Evolutionary conservation across 2,113 vertebrate genomes (phyloP), one percentile per base, ranked within the genome.

Genomic region (Chionomys nivalis): DNA sequence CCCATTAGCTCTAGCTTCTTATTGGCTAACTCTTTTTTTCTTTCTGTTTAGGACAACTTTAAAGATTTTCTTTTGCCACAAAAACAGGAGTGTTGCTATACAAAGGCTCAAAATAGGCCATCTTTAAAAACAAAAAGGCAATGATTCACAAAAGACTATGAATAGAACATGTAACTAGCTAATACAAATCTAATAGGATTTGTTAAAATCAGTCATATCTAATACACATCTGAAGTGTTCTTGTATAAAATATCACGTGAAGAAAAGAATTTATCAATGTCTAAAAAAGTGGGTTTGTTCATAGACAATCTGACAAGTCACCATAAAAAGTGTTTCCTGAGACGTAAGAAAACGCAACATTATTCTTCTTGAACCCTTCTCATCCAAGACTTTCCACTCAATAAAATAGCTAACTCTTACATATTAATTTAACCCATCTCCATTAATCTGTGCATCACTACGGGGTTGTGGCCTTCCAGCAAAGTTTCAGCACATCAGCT

Each of bases 271-370:
- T 99, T 98, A 98, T 98, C 99, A 98, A 98, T 99, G 98, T 98
- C 98, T 99, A 99, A 98, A 99, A 99, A 99, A 99, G 98, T 99
- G 98, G 98, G 98, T 98, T 99, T 98, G 98, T 99, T 99, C 98
- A 98, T 98, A 98, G 98, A 99, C 98, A 99, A 99, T 99, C 98
- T 98, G 98, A 99, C 98, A 98, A 98, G 99, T 99, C 98, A 99
- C 99, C 99, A 99, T 98, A 98, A 99, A 99, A 99, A 98, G 98
- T 99, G 99, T 98, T 99, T 99, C 99, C 99, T 99, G 99, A 99
- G 99, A 99, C 99, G 98, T 98, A 99, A 99, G 99, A 99, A 99
- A 99, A 99, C 99, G 98, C 99, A 99, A 99, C 99, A 98, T 98
- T 98, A 98, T 98, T 98, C 97, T 96, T 96, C 98, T 99, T 99